Base-by-base conservation (phyloP, 2,113 vertebrate genomes). In the Cephalopterus ornatus region DNA sequence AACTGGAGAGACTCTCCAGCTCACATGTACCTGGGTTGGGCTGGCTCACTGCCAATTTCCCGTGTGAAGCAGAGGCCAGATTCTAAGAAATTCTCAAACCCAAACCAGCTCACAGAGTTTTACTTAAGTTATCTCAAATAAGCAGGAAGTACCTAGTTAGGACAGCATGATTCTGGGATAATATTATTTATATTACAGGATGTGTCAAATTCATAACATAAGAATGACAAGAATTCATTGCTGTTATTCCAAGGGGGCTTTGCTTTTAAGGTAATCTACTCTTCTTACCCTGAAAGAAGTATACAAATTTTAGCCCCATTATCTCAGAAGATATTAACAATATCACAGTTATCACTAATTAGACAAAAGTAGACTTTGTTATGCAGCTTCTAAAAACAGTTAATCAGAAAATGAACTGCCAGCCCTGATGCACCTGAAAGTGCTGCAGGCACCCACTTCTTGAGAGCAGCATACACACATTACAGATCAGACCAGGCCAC, bases 401-500 rank as follows among this genome's bases (percentile, higher is more conserved):
- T 39, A 87, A 71, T 72, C 50, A 71, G 63, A 95, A 87, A 91
- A 91, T 5, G 6, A 77, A 37, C 39, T 39, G 55, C 76, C 76
- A 67, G 46, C 22, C 13, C 12, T 8, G 22, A 58, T 3, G 2
- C 0, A 4, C 30, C 53, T 59, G 9, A 42, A 58, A 74, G 39
- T 62, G 23, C 26, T 50, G 71, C 46, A 67, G 2, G 8, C 41
- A 37, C 14, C 39, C 61, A 39, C 19, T 44, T 76, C 81, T 39
- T 26, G 39, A 44, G n/a, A 92, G 92, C 85, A 85, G 62, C 91
- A 91, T 16, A 12, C 80, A 15, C 17, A 32, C 50, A 9, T 39
- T 62, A 68, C 52, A 67, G 63, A 95, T 75, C 42, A 83, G 79
- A 96, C 82, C 55, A 66, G 76, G 59, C 73, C 97, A 96, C 96